Evolutionary conservation across 2,113 vertebrate genomes (phyloP), one percentile per base, ranked within the genome.

Genomic region (Carollia perspicillata): DNA sequence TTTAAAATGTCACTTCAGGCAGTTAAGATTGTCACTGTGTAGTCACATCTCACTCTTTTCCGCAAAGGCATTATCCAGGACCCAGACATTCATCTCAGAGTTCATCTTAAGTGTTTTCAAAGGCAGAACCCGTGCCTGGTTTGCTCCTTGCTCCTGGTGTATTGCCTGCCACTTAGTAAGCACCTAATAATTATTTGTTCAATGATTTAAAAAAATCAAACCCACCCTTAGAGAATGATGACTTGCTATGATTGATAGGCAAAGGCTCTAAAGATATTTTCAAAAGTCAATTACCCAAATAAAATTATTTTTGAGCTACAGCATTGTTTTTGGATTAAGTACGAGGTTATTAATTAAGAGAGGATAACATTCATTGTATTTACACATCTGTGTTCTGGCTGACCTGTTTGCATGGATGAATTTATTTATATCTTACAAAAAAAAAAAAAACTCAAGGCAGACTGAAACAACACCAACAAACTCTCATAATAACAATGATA

Each of bases 41-140:
- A 97, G 92, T 97, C 80, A 97, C 51, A 89, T 95, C 81, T 97
- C 85, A 40, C 71, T 97, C 74, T 95, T 95, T 92, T 83, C 95
- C 75, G 79, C 58, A 92, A 93, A 97, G 66, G 75, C 65, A 94
- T 95, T 95, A 89, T 96, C 77, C 68, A 87, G 81, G 40, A 49
- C 81, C 95, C 84, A 96, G 87, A 80, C 47, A 81, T 55, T 90
- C 72, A 89, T 93, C 69, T 90, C 63, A 65, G n/a, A 92, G 89
- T 94, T 97, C 37, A 95, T 97, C 89, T 95, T 88, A 88, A 79
- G 95, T 79, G 88, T 86, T 78, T 95, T 75, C 2, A 13, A 95
- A 96, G 91, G 89, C 83, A 96, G 55, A 69, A 96, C 78, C 89
- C 26, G n/a, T n/a, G 81, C 85, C 88, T 93, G 77, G 90, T 87